Evolutionary conservation across 2,113 vertebrate genomes (phyloP), one percentile per base, ranked within the genome.

Genomic region (Albula glossodonta): DNA sequence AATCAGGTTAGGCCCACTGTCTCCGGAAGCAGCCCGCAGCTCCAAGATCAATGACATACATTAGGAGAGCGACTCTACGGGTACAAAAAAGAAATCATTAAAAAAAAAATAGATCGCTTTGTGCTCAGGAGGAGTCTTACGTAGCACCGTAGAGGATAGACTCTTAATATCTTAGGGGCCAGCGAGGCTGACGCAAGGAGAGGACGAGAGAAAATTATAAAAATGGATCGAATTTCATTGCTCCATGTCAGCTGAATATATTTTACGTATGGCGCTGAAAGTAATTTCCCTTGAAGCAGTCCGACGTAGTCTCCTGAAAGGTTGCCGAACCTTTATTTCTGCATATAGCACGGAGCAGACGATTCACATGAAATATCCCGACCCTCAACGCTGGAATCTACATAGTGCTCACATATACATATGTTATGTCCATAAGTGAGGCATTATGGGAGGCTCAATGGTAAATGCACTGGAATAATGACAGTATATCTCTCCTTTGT

Each of bases 141-240:
- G 8, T 60, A 22, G 15, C 13, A 1, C n/a, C 22, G 2, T 48
- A 5, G 82, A 83, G 82, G 52, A 83, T 83, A 49, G 22, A 17
- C 82, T 66, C 12, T 63, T 83, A 60, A 83, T 66, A 83, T 83
- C 9, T 48, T n/a, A 56, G 60, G 57, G 82, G 51, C 52, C 50
- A 31, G n/a, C 6, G 10, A 82, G 80, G 80, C 56, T 56, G 51
- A 22, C 10, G 19, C 22, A 19, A 3, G 6, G 19, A 82, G 50
- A 53, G 41, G 11, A 48, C 4, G 25, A 80, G 51, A 52, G 19
- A 56, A 25, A 82, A 82, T 53, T 56, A 82, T 82, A 53, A 52
- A 57, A 57, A 13, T 25, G 50, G 50, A 50, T 80, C 78, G 25
- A 49, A 48, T 31, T 41, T 79, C 50, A 80, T 80, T 48, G 41